Conservation (phyloP, 2,888 invertebrate genomes). For the Trachelus tabidus region DNA sequence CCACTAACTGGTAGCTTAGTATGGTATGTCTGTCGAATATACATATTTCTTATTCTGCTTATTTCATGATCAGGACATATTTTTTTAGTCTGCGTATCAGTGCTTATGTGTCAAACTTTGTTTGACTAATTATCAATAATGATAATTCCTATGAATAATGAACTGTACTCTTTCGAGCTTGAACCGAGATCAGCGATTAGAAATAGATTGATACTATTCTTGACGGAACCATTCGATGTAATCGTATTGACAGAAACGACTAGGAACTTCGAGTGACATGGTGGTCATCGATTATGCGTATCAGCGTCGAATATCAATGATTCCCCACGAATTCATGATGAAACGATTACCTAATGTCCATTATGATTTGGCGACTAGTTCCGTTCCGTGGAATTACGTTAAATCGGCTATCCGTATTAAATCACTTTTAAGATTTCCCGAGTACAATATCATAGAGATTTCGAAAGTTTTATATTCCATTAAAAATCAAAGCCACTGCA, state of each 20-base stretch:
- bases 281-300: neutral
- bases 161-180: neutral
- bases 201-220: neutral
- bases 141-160: neutral
- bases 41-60: no score
- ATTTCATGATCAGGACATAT: no score
- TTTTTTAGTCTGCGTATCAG: no score
- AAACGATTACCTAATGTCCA: neutral
- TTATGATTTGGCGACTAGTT: neutral
- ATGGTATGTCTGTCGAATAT: no score
- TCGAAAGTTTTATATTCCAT: neutral
- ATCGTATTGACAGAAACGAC: neutral
- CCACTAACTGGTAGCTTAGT: no score
- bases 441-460: neutral
- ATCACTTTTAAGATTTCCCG: neutral
- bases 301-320: neutral
- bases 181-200: neutral
- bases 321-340: no score
- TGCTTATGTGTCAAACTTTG: no score
- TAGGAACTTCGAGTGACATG: neutral
- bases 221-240: neutral
- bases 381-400: neutral
- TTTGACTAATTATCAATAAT: neutral
- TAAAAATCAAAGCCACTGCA: no score
- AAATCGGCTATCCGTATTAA: neutral